Evolutionary conservation across 2,888 invertebrate genomes (phyloP).

Genomic region (Troides oblongomaculatus): DNA sequence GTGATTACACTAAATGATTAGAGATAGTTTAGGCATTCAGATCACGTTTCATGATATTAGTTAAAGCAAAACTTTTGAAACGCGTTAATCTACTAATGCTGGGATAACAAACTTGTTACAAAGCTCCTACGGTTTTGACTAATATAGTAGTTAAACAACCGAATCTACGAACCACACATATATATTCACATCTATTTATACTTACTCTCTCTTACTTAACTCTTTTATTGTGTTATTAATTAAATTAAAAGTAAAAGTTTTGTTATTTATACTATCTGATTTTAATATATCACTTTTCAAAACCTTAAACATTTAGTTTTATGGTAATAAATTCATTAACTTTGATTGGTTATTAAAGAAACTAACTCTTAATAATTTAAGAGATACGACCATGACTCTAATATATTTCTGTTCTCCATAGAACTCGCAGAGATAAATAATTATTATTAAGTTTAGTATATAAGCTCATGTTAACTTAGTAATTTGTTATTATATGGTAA

Average conservation of each 20-base stretch:
- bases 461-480: neutral
- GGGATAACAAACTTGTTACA: conserved; percentile 43
- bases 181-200: no score
- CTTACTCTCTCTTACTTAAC: neutral
- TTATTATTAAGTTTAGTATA: neutral
- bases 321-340: neutral
- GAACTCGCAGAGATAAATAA: neutral
- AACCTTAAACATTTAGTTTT: neutral
- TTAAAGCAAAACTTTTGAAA: conserved; percentile 54
- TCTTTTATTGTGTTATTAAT: neutral
- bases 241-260: neutral
- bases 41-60: conserved; percentile 57
- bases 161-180: neutral
- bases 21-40: conserved; percentile 47
- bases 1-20: conserved; percentile 34
- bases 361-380: neutral
- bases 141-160: conserved; percentile 23
- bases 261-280: neutral
- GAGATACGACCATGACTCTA: no score
- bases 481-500: conserved; percentile 12
- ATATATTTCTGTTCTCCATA: no score
- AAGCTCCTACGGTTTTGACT: conserved; percentile 11
- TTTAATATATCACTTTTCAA: neutral
- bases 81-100: conserved; percentile 60
- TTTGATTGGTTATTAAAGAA: neutral